Conservation (phyloP, 2,797 vertebrate species). For the Periparus ater region DNA sequence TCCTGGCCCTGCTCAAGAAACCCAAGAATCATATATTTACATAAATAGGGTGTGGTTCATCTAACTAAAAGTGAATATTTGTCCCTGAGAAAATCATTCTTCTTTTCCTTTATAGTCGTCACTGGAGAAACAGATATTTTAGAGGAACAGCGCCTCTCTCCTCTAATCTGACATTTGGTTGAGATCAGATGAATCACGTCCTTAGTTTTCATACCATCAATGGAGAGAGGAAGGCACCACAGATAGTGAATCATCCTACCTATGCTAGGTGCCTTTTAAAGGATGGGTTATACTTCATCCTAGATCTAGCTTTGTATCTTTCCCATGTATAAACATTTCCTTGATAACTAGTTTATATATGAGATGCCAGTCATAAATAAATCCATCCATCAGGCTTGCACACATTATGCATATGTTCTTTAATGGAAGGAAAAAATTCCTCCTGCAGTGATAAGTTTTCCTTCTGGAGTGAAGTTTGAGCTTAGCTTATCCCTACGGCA, state of each 20-base stretch:
- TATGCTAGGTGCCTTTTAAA: background rate
- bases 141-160: background rate
- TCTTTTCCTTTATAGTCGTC: background rate
- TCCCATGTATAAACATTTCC: background rate
- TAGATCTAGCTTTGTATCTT: background rate
- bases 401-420: background rate
- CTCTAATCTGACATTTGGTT: background rate
- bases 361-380: background rate
- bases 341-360: background rate
- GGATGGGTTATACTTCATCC: background rate
- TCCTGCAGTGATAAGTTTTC: background rate
- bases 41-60: background rate
- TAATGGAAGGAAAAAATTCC: background rate
- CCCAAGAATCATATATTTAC: background rate
- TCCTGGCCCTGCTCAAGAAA: background rate
- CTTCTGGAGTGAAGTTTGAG: background rate
- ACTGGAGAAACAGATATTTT: background rate
- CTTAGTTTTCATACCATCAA: background rate
- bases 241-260: background rate
- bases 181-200: background rate
- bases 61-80: background rate
- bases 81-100: background rate
- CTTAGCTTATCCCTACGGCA: background rate
- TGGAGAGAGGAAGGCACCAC: background rate
- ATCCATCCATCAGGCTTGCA: background rate